phyloP scores from a whole-genome alignment of 2,113 vertebrate species.

The Phylloscopus trochiloides region DNA sequence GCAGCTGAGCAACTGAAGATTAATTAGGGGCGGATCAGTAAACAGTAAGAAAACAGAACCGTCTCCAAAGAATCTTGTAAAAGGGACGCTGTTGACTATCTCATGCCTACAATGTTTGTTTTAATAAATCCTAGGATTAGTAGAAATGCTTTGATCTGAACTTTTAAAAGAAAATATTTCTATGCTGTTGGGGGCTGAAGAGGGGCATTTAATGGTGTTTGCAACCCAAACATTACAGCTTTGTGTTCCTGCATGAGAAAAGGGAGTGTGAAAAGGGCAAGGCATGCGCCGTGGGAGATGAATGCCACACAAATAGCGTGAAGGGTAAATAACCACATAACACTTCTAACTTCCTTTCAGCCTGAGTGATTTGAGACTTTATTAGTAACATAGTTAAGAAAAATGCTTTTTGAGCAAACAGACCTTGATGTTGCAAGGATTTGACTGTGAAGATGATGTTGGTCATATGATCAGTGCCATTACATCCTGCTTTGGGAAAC shows the following conservation, averaged over 20 bases:
- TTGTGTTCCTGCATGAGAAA: slow-evolving; percentile 51
- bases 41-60: slow-evolving; percentile 36
- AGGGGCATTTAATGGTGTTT: slow-evolving; percentile 55
- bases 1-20: slow-evolving; percentile 54
- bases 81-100: slow-evolving; percentile 56
- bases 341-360: slow-evolving; percentile 6
- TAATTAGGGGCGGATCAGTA: slow-evolving; percentile 45
- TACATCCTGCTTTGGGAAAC: background rate
- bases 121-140: slow-evolving; percentile 66
- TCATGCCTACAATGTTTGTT: slow-evolving; percentile 58
- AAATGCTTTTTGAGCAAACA: slow-evolving; percentile 12
- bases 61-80: slow-evolving; percentile 51
- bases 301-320: slow-evolving; percentile 32
- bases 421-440: background rate
- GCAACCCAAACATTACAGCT: slow-evolving; percentile 57
- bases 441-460: slow-evolving; percentile 5
- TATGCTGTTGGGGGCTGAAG: slow-evolving; percentile 49
- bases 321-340: slow-evolving; percentile 36
- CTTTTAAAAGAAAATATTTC: slow-evolving; percentile 64
- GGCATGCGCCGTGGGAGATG: slow-evolving; percentile 1
- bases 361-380: background rate
- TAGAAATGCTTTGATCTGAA: slow-evolving; percentile 61
- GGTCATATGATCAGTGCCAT: background rate
- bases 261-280: slow-evolving; percentile 49
- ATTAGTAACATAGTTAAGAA: slow-evolving; percentile 5